A percentile compares a stretch with the other conserved stretches of the same genome.
Conservation (phyloP, 1,140 invertebrate genomes). For the Aphis gossypii region DNA sequence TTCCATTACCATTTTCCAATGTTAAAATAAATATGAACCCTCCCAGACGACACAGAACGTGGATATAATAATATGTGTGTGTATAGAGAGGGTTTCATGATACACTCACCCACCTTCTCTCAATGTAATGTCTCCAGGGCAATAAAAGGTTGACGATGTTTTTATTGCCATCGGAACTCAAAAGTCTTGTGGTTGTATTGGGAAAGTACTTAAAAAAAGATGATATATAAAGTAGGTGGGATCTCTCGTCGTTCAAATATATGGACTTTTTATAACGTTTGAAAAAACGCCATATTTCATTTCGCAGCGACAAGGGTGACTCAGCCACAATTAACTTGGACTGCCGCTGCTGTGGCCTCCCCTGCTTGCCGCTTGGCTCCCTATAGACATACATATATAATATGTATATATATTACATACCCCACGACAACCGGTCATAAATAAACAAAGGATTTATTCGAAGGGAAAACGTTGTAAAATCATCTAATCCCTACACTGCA, state of each 20-base stretch:
- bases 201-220: conserved; percentile 51
- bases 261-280: conserved; percentile 48
- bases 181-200: conserved; percentile 56
- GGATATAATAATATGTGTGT: conserved; percentile 8
- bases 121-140: conserved; percentile 16
- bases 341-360: background rate
- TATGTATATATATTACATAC: background rate
- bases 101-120: background rate
- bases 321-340: conserved; percentile 53
- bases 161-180: conserved; percentile 56
- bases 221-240: conserved; percentile 46
- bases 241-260: conserved; percentile 44
- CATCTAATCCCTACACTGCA: conserved; percentile 48
- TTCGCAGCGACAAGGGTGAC: conserved; percentile 44
- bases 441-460: conserved; percentile 56
- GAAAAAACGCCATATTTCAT: conserved; percentile 55
- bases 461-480: conserved; percentile 52
- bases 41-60: background rate
- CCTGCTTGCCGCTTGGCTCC: background rate
- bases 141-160: conserved; percentile 55
- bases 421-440: conserved; percentile 50
- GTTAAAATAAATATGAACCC: conserved; percentile 41
- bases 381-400: conserved; percentile 16
- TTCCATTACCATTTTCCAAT: conserved; percentile 39
- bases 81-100: conserved; percentile 25